These are phyloP conservation scores for Manis javanica DNA, from an alignment of 2,797 vertebrate genomes.

Conservation along the genomic window DNA sequence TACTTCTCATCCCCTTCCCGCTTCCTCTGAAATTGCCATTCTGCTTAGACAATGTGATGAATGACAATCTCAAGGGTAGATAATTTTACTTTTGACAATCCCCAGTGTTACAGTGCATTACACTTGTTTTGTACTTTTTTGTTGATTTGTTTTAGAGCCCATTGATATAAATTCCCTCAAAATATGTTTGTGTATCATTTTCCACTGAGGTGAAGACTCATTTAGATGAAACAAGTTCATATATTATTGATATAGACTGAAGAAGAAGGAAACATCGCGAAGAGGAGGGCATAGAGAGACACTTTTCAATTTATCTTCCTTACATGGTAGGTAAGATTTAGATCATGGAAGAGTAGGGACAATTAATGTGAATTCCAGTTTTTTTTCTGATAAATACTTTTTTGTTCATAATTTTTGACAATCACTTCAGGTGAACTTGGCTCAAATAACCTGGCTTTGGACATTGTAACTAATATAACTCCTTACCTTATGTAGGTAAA, in stretches of 20 bases:
- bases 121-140: not conserved
- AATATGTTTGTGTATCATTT: not conserved
- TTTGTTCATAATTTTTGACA: not conserved
- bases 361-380: not conserved
- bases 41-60: not conserved
- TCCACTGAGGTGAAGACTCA: not conserved
- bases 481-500: not conserved
- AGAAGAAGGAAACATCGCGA: not conserved
- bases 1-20: not conserved
- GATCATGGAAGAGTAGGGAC: not conserved
- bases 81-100: not conserved
- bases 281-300: not conserved
- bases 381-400: constrained; percentile 27
- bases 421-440: not conserved
- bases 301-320: not conserved
- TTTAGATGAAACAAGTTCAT: not conserved
- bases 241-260: not conserved
- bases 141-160: not conserved
- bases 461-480: not conserved
- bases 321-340: not conserved
- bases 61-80: not conserved
- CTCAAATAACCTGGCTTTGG: not conserved
- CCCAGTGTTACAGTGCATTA: not conserved
- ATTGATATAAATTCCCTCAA: not conserved
- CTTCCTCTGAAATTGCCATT: constrained; percentile 34